phyloP scores from a whole-genome alignment of 2,888 invertebrate genomes.

The Drosophila austrosaltans region DNA sequence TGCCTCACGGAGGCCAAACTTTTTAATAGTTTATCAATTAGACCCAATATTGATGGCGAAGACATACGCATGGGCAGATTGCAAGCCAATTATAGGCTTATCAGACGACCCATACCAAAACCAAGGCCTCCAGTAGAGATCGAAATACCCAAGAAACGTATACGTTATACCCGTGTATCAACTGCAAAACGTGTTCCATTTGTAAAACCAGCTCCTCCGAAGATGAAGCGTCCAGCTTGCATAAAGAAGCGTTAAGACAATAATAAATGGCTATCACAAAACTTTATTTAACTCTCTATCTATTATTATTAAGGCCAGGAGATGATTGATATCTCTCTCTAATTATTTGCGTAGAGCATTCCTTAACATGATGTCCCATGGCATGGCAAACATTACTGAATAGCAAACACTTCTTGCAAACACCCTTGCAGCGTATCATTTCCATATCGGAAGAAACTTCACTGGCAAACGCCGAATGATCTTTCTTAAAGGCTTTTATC shows the following conservation, averaged over 20 bases:
- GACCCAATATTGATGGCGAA: neutral
- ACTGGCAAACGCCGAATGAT: constrained; percentile 15
- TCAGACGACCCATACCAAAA: neutral
- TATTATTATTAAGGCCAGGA: neutral
- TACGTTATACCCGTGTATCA: no score
- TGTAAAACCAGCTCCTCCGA: no score
- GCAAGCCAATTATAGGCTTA: neutral
- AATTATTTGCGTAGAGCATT: constrained; percentile 7
- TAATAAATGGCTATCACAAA: neutral
- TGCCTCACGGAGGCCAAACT: neutral
- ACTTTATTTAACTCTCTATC: neutral
- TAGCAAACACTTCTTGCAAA: constrained; percentile 60
- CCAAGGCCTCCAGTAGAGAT: neutral
- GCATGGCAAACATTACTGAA: constrained; percentile 34
- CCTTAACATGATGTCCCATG: constrained; percentile 35
- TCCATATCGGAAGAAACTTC: constrained; percentile 30
- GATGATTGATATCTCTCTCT: neutral
- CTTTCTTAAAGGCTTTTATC: constrained; percentile 29
- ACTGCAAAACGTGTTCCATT: no score
- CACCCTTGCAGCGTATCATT: constrained; percentile 30
- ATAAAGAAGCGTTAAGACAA: neutral
- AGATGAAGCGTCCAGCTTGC: neutral
- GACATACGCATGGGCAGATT: neutral
- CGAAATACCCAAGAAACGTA: neutral
- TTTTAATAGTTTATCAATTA: neutral